Base-by-base conservation (phyloP, 2,888 invertebrate species). In the Brachylomia viminalis region DNA sequence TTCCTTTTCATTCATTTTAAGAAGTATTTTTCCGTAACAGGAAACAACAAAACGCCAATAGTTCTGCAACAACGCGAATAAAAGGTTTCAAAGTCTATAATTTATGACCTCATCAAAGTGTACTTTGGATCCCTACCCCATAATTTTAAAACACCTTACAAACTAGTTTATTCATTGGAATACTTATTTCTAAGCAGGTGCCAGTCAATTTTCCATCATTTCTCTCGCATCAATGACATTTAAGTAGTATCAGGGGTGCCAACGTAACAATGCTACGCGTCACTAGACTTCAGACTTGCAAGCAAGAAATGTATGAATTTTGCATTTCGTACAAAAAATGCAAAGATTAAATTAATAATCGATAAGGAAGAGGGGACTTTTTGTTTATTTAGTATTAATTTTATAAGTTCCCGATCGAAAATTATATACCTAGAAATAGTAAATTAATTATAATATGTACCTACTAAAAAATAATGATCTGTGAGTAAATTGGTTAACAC, bases 211-310 rank as follows among this genome's bases (percentile, higher is more conserved):
- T 77, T 71, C 33, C 47, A 23, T 62, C 27, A 47, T 45, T 61
- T 61, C 67, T 27, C 78, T 78, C 47, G 72, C 62, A 58, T 75
- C 52, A 64, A 33, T 82, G 84, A 80, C 84, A 82, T 82, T 82
- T 84, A 71, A 58, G 49, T 38, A 59, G 38, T 42, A 49, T 2
- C 67, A 83, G 42, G 73, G 27, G 58, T 75, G 58, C 75, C 80
- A 82, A 65, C 75, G 0, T 66, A 70, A 65, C 17, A 59, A 54
- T 42, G 84, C 8, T 62, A 72, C 82, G 75, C 84, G 72, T 82
- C 75, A 84, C 58, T 84, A 58, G 80, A 56, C 47, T 7, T 33
- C 13, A 69, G 38, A 54, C 52, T 72, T 65, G 33, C 27, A 47
- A 58, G 30, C n/a, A 71, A 74, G 66, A 66, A 80, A 59, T n/a